Base-by-base conservation (phyloP, 2,113 vertebrate genomes). In the Synchiropus splendidus region DNA sequence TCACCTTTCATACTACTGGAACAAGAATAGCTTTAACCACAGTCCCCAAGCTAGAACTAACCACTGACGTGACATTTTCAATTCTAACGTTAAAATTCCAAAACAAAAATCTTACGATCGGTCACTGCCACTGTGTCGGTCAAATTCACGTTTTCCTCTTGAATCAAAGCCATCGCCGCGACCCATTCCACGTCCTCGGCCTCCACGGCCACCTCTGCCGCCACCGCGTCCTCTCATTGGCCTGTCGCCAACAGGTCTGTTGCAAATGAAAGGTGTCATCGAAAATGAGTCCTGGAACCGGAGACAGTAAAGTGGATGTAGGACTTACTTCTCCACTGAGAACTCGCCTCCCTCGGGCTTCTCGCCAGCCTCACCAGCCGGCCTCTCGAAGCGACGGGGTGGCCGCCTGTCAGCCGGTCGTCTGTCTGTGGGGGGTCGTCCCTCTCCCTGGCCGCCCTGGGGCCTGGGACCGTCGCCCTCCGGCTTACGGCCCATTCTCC, bases 51-150 rank as follows among this genome's bases (percentile, higher is more conserved):
- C 14, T 44, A 16, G 10, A 16, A 10, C 33, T 31, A 3, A 45
- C 6, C 27, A 39, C 13, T 2, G 6, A 2, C 2, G 5, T 34
- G 0, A 37, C 13, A 0, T 40, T 14, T 14, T n/a, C n/a, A n/a
- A n/a, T n/a, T n/a, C n/a, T n/a, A n/a, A n/a, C n/a, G 13, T 40
- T 10, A 9, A 47, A 27, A 31, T 39, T 10, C 2, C 8, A 17
- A 6, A 39, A 10, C 14, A 17, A 39, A 39, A 4, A 16, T 2
- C 94, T 91, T 89, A 99, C 95, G 91, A 89, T 89, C 89, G 83
- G 82, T 99, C 94, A 12, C 92, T 99, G 82, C 95, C 95, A 27
- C 95, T 97, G 64, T 99, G 94, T 61, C 94, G 86, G 75, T 99
- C 95, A 55, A 98, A 99, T 84, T 99, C 95, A 27, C 94, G 92